phyloP scores from a whole-genome alignment of 2,888 invertebrate species.

The Galerucella pusilla region DNA sequence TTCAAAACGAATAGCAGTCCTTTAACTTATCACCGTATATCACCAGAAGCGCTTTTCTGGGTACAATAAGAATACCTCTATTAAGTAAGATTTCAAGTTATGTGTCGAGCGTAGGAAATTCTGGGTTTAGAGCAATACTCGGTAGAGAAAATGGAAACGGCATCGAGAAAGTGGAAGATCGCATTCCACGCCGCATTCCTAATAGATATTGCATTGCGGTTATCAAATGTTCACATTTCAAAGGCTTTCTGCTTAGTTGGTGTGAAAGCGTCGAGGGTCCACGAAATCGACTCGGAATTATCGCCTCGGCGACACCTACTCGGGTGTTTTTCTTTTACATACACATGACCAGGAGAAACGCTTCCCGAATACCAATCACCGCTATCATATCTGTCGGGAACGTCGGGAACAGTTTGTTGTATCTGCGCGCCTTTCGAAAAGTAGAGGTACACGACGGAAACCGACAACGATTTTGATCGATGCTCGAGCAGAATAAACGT shows the following conservation, averaged over 20 bases:
- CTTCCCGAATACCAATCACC: slow-evolving; percentile 11
- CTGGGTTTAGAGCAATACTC: slow-evolving; percentile 7
- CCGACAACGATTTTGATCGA: not conserved
- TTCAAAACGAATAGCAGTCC: not conserved
- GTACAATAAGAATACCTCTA: slow-evolving; percentile 27
- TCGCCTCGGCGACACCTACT: slow-evolving; percentile 28
- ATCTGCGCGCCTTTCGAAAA: not conserved
- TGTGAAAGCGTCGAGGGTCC: slow-evolving; percentile 13
- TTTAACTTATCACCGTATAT: not conserved
- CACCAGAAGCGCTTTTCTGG: not conserved
- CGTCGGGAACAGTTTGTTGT: not conserved
- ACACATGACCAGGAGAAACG: slow-evolving; percentile 9
- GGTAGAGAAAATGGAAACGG: slow-evolving; percentile 27
- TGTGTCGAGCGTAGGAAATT: slow-evolving; percentile 18
- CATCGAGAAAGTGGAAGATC: slow-evolving; percentile 31
- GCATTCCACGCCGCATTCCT: slow-evolving; percentile 48
- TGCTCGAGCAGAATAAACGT: not conserved
- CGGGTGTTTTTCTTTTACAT: slow-evolving; percentile 9
- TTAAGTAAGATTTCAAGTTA: slow-evolving; percentile 31
- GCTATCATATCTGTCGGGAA: slow-evolving; percentile 9
- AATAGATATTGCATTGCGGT: slow-evolving; percentile 50
- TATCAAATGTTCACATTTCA: slow-evolving; percentile 33
- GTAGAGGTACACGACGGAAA: not conserved
- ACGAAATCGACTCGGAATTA: slow-evolving; percentile 22
- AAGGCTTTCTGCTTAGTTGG: slow-evolving; percentile 29